phyloP scores from a whole-genome alignment of 2,113 vertebrate genomes.

The Ceyx cyanopectus region DNA sequence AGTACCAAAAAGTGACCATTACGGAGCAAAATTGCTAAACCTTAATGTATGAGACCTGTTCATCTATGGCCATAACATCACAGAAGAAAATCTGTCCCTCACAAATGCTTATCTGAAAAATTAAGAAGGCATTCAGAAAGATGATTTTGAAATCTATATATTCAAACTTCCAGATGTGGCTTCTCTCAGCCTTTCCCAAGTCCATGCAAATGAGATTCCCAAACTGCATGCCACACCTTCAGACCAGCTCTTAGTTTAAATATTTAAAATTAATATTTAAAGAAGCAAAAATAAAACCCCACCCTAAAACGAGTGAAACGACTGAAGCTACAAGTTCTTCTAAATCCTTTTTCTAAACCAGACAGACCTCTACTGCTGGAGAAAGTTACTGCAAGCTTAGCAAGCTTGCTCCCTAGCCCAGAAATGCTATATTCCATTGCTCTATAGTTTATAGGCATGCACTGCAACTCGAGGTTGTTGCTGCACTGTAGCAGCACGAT shows the following conservation, averaged over 20 bases:
- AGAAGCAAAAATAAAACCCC: not conserved
- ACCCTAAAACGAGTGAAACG: not conserved
- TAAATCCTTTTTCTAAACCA: not conserved
- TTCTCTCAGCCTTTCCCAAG: not conserved
- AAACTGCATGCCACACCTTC: fast-evolving
- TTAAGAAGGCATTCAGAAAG: not conserved
- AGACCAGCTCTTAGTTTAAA: not conserved
- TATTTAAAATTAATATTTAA: not conserved
- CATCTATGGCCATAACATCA: fast-evolving
- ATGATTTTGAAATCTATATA: not conserved
- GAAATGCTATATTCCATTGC: not conserved
- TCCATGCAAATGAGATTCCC: not conserved
- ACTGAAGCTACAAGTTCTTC: not conserved
- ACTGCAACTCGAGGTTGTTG: not conserved
- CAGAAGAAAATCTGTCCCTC: not conserved
- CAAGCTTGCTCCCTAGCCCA: fast-evolving
- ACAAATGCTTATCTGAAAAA: not conserved
- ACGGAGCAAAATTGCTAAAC: not conserved
- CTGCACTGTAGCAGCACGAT: fast-evolving
- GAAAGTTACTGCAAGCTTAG: not conserved
- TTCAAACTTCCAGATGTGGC: not conserved
- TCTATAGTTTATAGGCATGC: not conserved
- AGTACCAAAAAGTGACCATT: not conserved
- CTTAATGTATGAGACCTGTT: not conserved
- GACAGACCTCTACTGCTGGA: slow-evolving; percentile 49